These are phyloP conservation scores for Drosophila sucinea DNA, from an alignment of 1,140 invertebrate species.

Conservation along the genomic window DNA sequence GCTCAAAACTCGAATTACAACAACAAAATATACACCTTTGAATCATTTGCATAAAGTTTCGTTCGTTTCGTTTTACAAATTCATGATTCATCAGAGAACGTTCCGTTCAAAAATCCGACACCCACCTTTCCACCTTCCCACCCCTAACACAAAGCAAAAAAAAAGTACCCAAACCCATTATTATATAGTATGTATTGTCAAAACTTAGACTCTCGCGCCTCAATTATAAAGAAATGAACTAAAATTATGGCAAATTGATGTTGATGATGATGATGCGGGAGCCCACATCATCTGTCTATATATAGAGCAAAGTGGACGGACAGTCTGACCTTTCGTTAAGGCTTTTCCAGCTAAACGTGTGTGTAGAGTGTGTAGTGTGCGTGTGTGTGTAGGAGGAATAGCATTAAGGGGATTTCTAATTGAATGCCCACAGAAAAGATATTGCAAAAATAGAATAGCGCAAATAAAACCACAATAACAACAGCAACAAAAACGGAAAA, in stretches of 20 bases:
- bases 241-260: constrained; percentile 45
- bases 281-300: constrained; percentile 61
- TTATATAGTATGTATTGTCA: constrained; percentile 58
- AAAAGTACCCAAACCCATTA: constrained; percentile 38
- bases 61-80: constrained; percentile 28
- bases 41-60: constrained; percentile 49
- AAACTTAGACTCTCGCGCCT: constrained; percentile 41
- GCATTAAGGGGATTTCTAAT: constrained; percentile 46
- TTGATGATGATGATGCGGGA: constrained; percentile 37
- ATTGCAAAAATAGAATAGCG: constrained; percentile 61
- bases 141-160: not conserved
- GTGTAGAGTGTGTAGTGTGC: constrained; percentile 17
- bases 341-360: constrained; percentile 38
- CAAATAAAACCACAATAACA: constrained; percentile 25
- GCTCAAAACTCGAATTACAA: constrained; percentile 43
- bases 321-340: constrained; percentile 52
- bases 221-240: constrained; percentile 70
- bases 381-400: constrained; percentile 10
- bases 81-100: constrained; percentile 60
- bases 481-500: not conserved
- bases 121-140: too few species aligned
- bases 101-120: too few species aligned
- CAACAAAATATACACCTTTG: constrained; percentile 44
- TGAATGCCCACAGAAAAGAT: constrained; percentile 65
- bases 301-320: constrained; percentile 51